Conservation (phyloP, 2,888 invertebrate species). For the Thymelicus acteon region DNA sequence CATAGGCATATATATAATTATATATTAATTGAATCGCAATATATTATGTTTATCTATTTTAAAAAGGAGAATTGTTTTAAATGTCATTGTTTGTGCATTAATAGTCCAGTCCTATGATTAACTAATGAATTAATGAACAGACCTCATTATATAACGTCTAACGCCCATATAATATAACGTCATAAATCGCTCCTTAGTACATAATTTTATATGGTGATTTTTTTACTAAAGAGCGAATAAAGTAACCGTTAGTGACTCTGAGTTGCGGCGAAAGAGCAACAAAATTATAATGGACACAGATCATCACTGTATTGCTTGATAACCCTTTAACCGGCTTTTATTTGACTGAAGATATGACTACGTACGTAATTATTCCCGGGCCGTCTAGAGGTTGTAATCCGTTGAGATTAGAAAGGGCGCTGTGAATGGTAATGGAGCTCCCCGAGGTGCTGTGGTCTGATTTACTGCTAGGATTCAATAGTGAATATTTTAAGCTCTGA, state of each 20-base stretch:
- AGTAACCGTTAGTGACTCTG: too few relatives aligned
- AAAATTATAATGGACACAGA: slow-evolving; percentile 39
- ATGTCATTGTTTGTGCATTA: too few relatives aligned
- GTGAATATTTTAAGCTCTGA: slow-evolving; percentile 81
- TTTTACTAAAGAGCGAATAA: too few relatives aligned
- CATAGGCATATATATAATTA: too few relatives aligned
- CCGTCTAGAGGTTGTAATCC: slow-evolving; percentile 81
- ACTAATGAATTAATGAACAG: not conserved
- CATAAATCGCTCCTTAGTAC: too few relatives aligned
- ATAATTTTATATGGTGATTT: too few relatives aligned
- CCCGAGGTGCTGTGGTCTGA: slow-evolving; percentile 79
- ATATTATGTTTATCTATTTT: too few relatives aligned
- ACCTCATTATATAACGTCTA: not conserved
- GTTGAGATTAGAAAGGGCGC: slow-evolving; percentile 80
- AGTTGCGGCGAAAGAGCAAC: not conserved
- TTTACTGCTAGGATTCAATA: slow-evolving; percentile 83
- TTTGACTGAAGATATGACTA: slow-evolving; percentile 66
- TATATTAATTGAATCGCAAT: too few relatives aligned
- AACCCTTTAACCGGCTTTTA: slow-evolving; percentile 59
- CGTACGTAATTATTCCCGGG: slow-evolving; percentile 83
- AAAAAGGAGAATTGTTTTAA: too few relatives aligned
- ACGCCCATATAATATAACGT: too few relatives aligned
- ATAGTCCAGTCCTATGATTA: too few relatives aligned
- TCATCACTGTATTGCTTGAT: slow-evolving; percentile 51
- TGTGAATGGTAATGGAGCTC: slow-evolving; percentile 82